Percentiles rank a stretch among this genome's conserved stretches.
phyloP scores from a whole-genome alignment of 2,888 invertebrate species.

The Therioaphis trifolii region DNA sequence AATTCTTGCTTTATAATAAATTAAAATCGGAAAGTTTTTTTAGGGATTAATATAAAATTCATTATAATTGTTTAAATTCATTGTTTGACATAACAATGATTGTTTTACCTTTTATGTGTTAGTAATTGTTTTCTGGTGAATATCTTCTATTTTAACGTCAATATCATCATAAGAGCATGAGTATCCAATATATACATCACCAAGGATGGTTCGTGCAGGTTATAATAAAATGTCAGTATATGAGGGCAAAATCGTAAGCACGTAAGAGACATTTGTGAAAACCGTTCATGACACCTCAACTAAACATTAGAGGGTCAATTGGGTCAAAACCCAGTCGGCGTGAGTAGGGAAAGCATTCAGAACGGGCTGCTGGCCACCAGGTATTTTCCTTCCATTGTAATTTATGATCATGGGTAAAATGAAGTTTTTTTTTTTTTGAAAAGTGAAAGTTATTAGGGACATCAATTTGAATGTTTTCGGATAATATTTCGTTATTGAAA shows the following conservation, averaged over 20 bases:
- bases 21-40: too few species aligned
- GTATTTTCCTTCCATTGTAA: slow-evolving; percentile 36
- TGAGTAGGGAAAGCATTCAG: neutral
- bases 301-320: slow-evolving; percentile 43
- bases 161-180: neutral
- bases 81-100: too few species aligned
- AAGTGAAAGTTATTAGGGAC: neutral
- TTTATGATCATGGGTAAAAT: slow-evolving; percentile 26
- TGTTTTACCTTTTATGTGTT: too few species aligned
- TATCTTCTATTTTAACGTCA: too few species aligned
- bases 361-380: slow-evolving; percentile 1
- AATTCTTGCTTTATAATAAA: too few species aligned
- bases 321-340: slow-evolving; percentile 30
- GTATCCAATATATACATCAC: neutral
- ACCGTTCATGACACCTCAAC: slow-evolving; percentile 41
- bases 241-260: slow-evolving; percentile 11
- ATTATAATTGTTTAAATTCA: too few species aligned
- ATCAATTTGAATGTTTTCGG: neutral
- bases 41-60: too few species aligned
- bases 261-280: slow-evolving; percentile 36
- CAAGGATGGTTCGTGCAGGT: neutral
- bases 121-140: too few species aligned
- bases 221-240: slow-evolving; percentile 41
- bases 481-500: neutral
- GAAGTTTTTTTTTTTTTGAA: slow-evolving; percentile 12